Percentiles rank a stretch among this genome's conserved stretches.
Evolutionary conservation across 2,797 vertebrate species (phyloP).

Genomic region (Distichodus sexfasciatus): DNA sequence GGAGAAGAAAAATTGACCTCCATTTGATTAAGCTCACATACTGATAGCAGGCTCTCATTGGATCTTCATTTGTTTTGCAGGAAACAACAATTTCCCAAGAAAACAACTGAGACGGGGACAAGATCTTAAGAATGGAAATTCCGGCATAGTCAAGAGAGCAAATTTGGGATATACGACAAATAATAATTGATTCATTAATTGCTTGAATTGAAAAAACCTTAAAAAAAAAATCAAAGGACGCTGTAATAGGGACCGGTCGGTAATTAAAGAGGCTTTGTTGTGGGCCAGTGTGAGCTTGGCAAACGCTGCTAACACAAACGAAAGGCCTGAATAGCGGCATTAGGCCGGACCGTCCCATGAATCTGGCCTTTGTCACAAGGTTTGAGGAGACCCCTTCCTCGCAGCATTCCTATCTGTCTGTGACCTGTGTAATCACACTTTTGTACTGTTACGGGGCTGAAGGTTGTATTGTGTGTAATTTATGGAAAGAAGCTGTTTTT

Average conservation of each 20-base stretch:
- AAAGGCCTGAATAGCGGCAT: constrained; percentile 69
- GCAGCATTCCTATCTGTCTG: constrained; percentile 74
- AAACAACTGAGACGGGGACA: constrained; percentile 70
- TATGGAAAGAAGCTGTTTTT: constrained; percentile 42
- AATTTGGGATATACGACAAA: constrained; percentile 49
- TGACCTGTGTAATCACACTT: constrained; percentile 67
- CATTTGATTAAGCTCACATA: neutral
- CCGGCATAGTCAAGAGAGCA: constrained; percentile 47
- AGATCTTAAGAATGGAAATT: neutral
- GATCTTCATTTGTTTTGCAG: constrained; percentile 49
- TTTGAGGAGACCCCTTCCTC: constrained; percentile 69
- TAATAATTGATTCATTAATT: constrained; percentile 50
- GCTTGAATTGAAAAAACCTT: constrained; percentile 60
- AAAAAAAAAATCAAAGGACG: no score
- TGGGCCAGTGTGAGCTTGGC: constrained; percentile 60
- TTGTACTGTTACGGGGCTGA: constrained; percentile 62
- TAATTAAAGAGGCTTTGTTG: constrained; percentile 73
- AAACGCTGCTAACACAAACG: constrained; percentile 69
- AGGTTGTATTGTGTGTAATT: constrained; percentile 43
- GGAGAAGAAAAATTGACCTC: no score
- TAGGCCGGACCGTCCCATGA: constrained; percentile 72
- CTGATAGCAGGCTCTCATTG: neutral
- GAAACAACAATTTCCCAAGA: constrained; percentile 69
- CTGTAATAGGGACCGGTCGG: constrained; percentile 62
- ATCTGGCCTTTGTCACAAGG: constrained; percentile 72